phyloP scores from a whole-genome alignment of 2,113 vertebrate species.

The Propithecus coquereli region DNA sequence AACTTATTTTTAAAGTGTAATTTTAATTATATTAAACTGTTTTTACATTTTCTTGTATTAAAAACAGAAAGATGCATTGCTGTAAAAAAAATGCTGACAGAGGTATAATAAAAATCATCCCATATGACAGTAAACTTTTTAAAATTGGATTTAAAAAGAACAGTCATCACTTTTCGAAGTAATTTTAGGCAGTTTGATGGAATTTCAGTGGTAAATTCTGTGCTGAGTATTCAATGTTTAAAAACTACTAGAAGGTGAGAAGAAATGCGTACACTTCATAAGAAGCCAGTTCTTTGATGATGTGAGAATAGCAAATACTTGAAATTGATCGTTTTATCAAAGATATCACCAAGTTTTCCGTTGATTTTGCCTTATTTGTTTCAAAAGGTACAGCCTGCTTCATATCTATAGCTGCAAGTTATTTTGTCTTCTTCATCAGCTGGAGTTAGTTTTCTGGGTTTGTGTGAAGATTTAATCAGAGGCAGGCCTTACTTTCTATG shows the following conservation, averaged over 20 bases:
- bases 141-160: conserved; percentile 1
- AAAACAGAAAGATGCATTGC: neutral
- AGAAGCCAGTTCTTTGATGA: neutral
- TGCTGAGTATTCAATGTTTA: neutral
- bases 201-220: neutral
- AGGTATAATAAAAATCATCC: conserved; percentile 4
- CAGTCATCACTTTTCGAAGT: neutral
- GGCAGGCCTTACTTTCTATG: neutral
- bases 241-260: neutral
- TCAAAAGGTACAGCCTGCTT: neutral
- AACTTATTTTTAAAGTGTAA: conserved; percentile 11
- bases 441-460: neutral
- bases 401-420: neutral
- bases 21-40: neutral
- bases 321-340: neutral
- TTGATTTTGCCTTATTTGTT: neutral
- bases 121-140: neutral
- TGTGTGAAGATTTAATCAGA: neutral
- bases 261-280: neutral
- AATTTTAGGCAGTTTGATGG: conserved; percentile 12
- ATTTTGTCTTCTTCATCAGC: neutral
- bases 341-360: neutral
- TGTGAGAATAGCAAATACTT: neutral
- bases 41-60: conserved; percentile 21
- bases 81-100: neutral